phyloP scores from a whole-genome alignment of 2,113 vertebrate species.

The Herpetotheres cachinnans region DNA sequence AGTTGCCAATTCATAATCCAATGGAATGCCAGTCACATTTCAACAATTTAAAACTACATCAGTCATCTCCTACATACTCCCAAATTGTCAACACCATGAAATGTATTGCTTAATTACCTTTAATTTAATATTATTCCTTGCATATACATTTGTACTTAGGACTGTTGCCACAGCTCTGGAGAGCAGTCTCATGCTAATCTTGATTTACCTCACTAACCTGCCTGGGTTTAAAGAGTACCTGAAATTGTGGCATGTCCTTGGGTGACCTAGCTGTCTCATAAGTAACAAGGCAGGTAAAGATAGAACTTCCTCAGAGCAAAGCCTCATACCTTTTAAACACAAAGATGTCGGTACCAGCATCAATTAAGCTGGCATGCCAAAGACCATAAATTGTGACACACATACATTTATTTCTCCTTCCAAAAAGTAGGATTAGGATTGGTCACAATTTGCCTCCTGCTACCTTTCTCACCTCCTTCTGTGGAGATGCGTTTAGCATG shows the following conservation, averaged over 20 bases:
- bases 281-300: background rate
- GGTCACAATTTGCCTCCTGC: background rate
- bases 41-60: background rate
- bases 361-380: background rate
- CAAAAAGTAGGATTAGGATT: background rate
- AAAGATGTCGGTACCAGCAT: background rate
- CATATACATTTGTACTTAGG: background rate
- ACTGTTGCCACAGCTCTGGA: background rate
- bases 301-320: background rate
- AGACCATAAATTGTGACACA: background rate
- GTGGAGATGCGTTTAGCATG: background rate
- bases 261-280: background rate
- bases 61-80: background rate
- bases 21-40: conserved; percentile 1
- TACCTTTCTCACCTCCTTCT: background rate
- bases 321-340: background rate
- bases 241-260: background rate
- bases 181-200: background rate
- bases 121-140: background rate
- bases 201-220: background rate
- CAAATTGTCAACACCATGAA: background rate
- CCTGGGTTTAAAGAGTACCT: background rate
- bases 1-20: background rate
- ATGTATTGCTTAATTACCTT: background rate
- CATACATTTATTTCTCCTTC: background rate